Evolutionary conservation across 2,113 vertebrate species (phyloP).

Genomic region (Dromas ardeola): DNA sequence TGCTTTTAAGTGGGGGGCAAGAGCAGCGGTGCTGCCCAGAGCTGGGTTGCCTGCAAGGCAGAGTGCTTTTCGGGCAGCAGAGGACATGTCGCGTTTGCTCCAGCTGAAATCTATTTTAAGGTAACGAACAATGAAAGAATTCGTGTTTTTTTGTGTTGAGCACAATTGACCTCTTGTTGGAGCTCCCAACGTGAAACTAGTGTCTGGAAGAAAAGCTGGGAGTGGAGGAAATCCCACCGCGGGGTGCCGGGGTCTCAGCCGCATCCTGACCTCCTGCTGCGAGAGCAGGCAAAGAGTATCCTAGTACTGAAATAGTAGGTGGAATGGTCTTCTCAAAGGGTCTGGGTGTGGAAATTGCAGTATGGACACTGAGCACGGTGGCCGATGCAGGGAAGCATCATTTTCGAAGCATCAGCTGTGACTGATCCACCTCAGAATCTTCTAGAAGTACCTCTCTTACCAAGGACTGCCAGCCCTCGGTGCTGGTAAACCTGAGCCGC

Average conservation of each 20-base stretch:
- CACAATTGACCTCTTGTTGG: not conserved
- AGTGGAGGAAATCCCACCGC: not conserved
- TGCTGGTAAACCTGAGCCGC: not conserved
- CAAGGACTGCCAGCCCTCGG: accelerated
- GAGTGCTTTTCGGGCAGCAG: not conserved
- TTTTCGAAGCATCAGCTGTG: accelerated
- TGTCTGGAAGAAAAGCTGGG: not conserved
- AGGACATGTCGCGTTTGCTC: not conserved
- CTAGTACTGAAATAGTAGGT: not conserved
- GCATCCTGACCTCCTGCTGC: not conserved
- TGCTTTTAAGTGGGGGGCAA: not conserved
- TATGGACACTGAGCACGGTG: accelerated
- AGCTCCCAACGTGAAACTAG: not conserved
- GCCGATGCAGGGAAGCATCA: not conserved
- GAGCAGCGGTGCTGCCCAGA: not conserved
- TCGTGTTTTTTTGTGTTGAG: not conserved
- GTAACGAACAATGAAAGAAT: not conserved
- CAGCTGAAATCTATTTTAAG: not conserved
- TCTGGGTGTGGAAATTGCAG: accelerated
- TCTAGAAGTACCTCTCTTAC: not conserved
- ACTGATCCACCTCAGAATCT: not conserved
- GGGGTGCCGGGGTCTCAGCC: not conserved
- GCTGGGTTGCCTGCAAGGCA: no score
- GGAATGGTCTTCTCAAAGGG: not conserved
- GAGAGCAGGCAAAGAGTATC: not conserved